Evolutionary conservation across 2,888 invertebrate genomes (phyloP).

Genomic region (Idaea biselata): DNA sequence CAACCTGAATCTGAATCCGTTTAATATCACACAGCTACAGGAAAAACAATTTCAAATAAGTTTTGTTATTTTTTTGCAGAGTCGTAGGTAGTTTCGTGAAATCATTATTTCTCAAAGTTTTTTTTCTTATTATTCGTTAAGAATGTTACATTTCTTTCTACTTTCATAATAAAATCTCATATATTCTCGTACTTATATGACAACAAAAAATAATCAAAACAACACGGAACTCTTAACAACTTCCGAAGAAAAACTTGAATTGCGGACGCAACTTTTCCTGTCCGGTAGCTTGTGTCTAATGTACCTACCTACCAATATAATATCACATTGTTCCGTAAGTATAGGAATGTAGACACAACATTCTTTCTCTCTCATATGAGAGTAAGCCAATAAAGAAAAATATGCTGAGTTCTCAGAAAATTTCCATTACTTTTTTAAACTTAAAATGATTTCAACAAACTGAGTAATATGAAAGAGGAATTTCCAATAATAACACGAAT

Average conservation of each 20-base stretch:
- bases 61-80: neutral
- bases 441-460: neutral
- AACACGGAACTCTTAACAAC: constrained; percentile 45
- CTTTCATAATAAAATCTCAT: neutral
- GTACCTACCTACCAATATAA: constrained; percentile 31
- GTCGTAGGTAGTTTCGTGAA: neutral
- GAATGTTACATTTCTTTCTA: neutral
- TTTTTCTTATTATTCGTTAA: neutral
- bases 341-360: neutral
- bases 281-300: constrained; percentile 35
- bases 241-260: constrained; percentile 52
- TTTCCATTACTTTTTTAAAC: neutral
- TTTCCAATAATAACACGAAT: constrained; percentile 20
- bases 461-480: neutral
- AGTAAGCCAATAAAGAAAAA: neutral
- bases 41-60: neutral
- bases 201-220: constrained; percentile 42
- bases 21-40: neutral
- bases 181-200: constrained; percentile 8
- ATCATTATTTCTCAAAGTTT: neutral
- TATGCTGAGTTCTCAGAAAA: neutral
- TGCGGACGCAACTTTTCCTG: constrained; percentile 47
- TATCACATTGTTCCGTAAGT: constrained; percentile 25
- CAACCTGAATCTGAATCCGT: neutral
- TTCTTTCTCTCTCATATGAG: constrained; percentile 3